phyloP scores from a whole-genome alignment of 2,797 vertebrate species.

The Stomatorhinus walkeri region DNA sequence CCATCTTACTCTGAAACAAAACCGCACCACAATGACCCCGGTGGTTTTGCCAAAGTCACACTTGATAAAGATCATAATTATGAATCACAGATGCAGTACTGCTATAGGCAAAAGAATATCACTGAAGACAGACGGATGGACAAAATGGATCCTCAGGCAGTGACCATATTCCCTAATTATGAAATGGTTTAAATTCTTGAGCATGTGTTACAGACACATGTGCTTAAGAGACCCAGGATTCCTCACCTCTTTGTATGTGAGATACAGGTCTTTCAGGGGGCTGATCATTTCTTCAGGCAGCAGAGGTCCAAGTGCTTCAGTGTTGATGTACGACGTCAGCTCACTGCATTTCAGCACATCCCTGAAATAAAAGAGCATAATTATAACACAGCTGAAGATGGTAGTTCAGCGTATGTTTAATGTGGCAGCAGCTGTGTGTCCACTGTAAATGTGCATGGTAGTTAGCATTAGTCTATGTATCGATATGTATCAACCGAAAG shows the following conservation, averaged over 20 bases:
- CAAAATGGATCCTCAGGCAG: background rate
- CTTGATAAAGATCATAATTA: background rate
- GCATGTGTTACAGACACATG: background rate
- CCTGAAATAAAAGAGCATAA: conserved; percentile 50
- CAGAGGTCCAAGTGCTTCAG: conserved; percentile 56
- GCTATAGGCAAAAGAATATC: background rate
- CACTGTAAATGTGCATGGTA: background rate
- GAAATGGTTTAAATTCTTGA: background rate
- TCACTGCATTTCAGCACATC: conserved; percentile 62
- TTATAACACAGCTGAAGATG: background rate
- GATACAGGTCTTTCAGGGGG: conserved; percentile 56
- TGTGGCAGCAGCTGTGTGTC: too few relatives aligned
- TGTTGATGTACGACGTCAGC: conserved; percentile 57
- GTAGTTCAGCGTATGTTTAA: background rate
- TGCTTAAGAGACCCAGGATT: background rate
- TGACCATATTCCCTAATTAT: background rate
- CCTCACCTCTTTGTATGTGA: conserved; percentile 59
- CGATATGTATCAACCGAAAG: background rate
- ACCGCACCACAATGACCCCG: background rate
- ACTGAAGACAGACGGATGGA: background rate
- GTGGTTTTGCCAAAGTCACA: background rate
- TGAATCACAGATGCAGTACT: background rate
- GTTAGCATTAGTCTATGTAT: background rate
- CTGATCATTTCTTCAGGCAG: conserved; percentile 49
- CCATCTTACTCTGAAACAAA: conserved; percentile 52